A percentile compares a stretch with the other conserved stretches of the same genome.
Conservation (phyloP, 2,113 vertebrate species). For the Micromys minutus region DNA sequence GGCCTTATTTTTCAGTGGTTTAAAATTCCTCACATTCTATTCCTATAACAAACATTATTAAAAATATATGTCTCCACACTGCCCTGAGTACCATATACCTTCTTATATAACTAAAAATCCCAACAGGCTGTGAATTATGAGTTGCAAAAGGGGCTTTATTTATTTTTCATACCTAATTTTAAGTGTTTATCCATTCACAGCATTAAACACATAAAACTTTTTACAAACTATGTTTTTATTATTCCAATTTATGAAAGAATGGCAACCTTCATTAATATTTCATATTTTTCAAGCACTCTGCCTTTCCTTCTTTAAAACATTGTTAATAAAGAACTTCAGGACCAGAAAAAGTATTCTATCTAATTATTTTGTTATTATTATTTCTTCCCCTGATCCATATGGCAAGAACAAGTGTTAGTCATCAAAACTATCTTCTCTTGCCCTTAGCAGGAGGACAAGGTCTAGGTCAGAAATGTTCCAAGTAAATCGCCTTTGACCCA, state of each 20-base stretch:
- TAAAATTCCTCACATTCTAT: not conserved
- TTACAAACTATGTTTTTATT: not conserved
- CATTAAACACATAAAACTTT: conserved; percentile 29
- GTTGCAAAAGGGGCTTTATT: not conserved
- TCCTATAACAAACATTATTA: not conserved
- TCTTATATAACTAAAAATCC: not conserved
- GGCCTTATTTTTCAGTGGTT: not conserved
- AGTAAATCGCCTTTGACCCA: conserved; percentile 59
- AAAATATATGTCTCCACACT: not conserved
- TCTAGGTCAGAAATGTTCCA: conserved; percentile 1
- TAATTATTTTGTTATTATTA: not conserved
- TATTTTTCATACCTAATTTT: not conserved
- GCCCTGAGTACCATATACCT: not conserved
- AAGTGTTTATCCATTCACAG: not conserved
- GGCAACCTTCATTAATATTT: conserved; percentile 11
- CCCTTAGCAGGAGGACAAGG: not conserved
- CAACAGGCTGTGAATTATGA: not conserved
- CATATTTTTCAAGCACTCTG: not conserved
- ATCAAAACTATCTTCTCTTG: not conserved
- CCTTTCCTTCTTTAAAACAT: not conserved
- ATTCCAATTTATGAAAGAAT: not conserved
- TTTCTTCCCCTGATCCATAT: not conserved
- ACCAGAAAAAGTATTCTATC: conserved; percentile 26
- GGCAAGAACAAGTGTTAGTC: conserved; percentile 27
- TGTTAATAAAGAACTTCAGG: conserved; percentile 6